Conservation (phyloP, 2,113 vertebrate genomes). For the Castor canadensis region DNA sequence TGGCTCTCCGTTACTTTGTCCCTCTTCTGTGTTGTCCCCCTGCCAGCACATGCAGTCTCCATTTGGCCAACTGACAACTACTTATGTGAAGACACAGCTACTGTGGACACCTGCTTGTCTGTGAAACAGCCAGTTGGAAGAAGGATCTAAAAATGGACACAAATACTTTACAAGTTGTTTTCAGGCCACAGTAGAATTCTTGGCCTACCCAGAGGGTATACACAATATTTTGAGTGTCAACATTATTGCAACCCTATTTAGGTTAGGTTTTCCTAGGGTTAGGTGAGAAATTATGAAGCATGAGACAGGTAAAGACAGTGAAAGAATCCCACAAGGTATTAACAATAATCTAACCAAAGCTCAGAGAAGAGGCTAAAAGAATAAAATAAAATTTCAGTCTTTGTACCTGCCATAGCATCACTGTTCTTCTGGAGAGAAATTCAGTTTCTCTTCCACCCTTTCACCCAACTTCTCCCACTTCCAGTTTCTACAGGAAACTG, state of each 20-base stretch:
- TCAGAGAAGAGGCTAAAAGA: background rate
- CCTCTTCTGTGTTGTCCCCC: background rate
- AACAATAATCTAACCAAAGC: background rate
- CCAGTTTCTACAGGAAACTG: background rate
- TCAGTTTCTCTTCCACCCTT: background rate
- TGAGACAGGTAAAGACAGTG: background rate
- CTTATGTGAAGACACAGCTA: background rate
- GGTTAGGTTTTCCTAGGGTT: background rate
- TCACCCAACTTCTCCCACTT: background rate
- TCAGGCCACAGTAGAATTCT: background rate
- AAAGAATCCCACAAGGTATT: background rate
- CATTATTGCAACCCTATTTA: background rate
- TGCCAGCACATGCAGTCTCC: background rate
- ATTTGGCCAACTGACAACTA: accelerated
- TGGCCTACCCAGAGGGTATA: background rate
- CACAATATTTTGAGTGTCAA: background rate
- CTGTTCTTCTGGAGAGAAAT: background rate
- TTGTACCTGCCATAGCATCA: background rate
- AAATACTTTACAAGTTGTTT: background rate
- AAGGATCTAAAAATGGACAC: background rate
- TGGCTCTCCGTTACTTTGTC: background rate
- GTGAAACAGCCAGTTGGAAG: background rate
- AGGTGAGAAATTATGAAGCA: background rate
- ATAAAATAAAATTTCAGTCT: background rate
- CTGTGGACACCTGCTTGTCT: background rate